These are phyloP conservation scores for Adrianichthys oophorus DNA, from an alignment of 2,797 vertebrate species.

Conservation along the genomic window DNA sequence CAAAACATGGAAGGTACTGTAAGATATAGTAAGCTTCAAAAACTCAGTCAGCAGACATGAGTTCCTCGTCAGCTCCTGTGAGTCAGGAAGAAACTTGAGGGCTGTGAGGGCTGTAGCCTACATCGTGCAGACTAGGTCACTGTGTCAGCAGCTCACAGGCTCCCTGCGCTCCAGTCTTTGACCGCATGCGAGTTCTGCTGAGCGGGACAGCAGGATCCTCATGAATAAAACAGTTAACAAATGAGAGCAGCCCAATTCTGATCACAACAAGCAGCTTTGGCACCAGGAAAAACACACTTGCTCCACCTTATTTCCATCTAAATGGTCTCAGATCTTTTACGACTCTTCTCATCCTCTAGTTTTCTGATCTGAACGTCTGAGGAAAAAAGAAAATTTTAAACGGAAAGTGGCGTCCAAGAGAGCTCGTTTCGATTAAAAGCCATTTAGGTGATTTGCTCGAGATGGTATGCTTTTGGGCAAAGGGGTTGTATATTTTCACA, in stretches of 20 bases:
- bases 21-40: constrained; percentile 4
- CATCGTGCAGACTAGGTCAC: constrained; percentile 68
- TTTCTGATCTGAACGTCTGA: too few species aligned
- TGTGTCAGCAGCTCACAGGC: constrained; percentile 59
- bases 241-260: background rate
- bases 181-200: background rate
- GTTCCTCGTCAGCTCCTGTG: constrained; percentile 31
- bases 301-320: too few species aligned
- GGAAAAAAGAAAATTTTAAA: too few species aligned
- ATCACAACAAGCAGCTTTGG: too few species aligned
- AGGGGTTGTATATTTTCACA: too few species aligned
- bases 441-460: too few species aligned
- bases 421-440: too few species aligned
- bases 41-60: constrained; percentile 31
- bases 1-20: background rate
- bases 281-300: too few species aligned
- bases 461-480: too few species aligned
- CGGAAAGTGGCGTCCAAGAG: too few species aligned
- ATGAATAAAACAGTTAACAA: constrained; percentile 35
- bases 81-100: constrained; percentile 36
- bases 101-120: constrained; percentile 52
- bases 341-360: too few species aligned
- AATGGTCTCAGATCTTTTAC: too few species aligned
- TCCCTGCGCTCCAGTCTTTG: constrained; percentile 18
- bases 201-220: constrained; percentile 11